phyloP scores from a whole-genome alignment of 2,888 invertebrate genomes.

The Drosophila ezoana region DNA sequence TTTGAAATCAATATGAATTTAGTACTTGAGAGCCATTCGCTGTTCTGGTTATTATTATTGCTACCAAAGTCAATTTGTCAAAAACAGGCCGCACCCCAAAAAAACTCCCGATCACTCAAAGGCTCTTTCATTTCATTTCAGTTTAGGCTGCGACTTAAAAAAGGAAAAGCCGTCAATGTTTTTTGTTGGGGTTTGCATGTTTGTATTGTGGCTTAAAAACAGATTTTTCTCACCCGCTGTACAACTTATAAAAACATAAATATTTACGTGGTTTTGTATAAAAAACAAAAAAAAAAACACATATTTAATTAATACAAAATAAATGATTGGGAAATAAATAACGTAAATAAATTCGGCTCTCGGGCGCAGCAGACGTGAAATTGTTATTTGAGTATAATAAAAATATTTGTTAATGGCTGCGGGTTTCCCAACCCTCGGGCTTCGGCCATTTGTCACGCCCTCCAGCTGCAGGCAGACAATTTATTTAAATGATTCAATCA shows the following conservation, averaged over 20 bases:
- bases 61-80: constrained; percentile 76
- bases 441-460: constrained; percentile 5
- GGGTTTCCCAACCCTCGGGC: background rate
- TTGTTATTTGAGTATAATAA: constrained; percentile 47
- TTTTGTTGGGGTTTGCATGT: constrained; percentile 32
- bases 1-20: constrained; percentile 77
- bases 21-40: constrained; percentile 51
- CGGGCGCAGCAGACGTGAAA: constrained; percentile 65
- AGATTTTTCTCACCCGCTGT: constrained; percentile 43
- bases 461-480: constrained; percentile 30
- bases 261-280: constrained; percentile 40
- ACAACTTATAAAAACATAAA: constrained; percentile 41
- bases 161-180: constrained; percentile 48
- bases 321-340: constrained; percentile 76
- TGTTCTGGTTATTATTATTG: constrained; percentile 51
- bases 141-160: constrained; percentile 15
- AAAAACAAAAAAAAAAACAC: too few species aligned
- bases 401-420: constrained; percentile 58
- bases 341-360: constrained; percentile 48
- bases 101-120: constrained; percentile 32
- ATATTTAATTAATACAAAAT: constrained; percentile 80
- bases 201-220: constrained; percentile 56
- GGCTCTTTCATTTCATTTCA: constrained; percentile 48
- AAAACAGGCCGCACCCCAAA: constrained; percentile 50
- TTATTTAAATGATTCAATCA: constrained; percentile 60